Conservation (phyloP, 2,113 vertebrate genomes). For the Ammodytes marinus region DNA sequence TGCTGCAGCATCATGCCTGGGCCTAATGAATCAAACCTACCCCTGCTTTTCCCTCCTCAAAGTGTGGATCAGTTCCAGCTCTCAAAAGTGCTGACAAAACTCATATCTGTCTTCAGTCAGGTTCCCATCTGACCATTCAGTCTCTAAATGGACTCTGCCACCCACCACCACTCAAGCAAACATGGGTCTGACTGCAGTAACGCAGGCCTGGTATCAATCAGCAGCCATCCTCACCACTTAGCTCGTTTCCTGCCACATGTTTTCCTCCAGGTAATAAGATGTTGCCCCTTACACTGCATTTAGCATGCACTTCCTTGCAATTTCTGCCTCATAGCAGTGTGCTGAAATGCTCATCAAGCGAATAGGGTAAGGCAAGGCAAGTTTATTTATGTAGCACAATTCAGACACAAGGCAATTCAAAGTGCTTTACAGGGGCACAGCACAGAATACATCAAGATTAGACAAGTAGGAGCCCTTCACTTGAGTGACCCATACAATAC, state of each 20-base stretch:
- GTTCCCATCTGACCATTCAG: conserved; percentile 40
- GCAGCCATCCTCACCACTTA: conserved; percentile 43
- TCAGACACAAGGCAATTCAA: too few species aligned
- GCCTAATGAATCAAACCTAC: conserved; percentile 46
- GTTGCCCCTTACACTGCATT: conserved; percentile 12
- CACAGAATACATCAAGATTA: too few species aligned
- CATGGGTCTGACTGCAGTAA: conserved; percentile 22
- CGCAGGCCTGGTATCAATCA: conserved; percentile 34
- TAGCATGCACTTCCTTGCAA: not conserved
- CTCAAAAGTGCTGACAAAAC: conserved; percentile 42
- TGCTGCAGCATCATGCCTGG: conserved; percentile 6
- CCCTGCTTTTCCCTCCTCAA: conserved; percentile 14
- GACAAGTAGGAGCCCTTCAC: too few species aligned
- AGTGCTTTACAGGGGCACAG: too few species aligned
- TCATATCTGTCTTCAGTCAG: conserved; percentile 24
- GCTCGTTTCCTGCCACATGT: conserved; percentile 46
- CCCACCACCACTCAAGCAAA: conserved; percentile 35
- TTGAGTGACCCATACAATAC: too few species aligned
- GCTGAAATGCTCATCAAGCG: not conserved
- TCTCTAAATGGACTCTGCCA: conserved; percentile 48
- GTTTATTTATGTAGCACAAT: too few species aligned
- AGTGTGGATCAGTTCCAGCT: conserved; percentile 30
- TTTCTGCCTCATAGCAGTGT: not conserved
- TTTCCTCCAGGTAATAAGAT: conserved; percentile 25
- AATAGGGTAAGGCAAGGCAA: not conserved